Evolutionary conservation across 2,888 invertebrate species (phyloP), one percentile per base, ranked within the genome.

Genomic region (Pachycephus smyrnensis): DNA sequence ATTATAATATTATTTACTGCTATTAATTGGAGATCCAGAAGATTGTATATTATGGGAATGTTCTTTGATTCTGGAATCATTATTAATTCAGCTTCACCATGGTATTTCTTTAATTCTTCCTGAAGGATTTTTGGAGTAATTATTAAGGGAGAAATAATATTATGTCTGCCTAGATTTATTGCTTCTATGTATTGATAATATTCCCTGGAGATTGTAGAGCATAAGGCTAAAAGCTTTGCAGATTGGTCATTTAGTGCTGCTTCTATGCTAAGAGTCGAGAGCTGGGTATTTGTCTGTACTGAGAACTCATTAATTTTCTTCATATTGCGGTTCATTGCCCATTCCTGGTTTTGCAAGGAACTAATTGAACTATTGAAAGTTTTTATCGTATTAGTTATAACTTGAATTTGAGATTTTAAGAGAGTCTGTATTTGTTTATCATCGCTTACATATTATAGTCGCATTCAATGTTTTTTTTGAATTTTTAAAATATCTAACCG

Each of bases 381-480:
- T 40, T 23, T 37, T n/a, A 83, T 83, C 11, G 82, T 81, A 55
- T 79, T 78, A 35, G 78, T 77, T 69, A 82, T 79, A 1, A 82
- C 76, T 73, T 83, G 82, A 11, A 81, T 79, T 78, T 83, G 83
- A 30, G 80, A 79, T 76, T 83, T 81, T 37, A 83, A 69, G 0
- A 82, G 36, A 23, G 73, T 69, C 31, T 78, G 75, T 37, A 79
- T 73, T 69, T 82, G 68, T 55, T 76, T 75, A 76, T 83, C 76
- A 71, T 82, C 78, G 4, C 4, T 75, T 23, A 73, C 30, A 68
- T 77, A 71, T 15, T 73, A 40, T 15, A 40, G 1, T 15, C 40
- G 40, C 40, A 4, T 15, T 40, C 40, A 15, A 4, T 40, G 23
- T n/a, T 23, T 40, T 23, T 40, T 40, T 40, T 4, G 6, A 40